Base-by-base conservation (phyloP, 2,888 invertebrate genomes). In the Latheticus oryzae region DNA sequence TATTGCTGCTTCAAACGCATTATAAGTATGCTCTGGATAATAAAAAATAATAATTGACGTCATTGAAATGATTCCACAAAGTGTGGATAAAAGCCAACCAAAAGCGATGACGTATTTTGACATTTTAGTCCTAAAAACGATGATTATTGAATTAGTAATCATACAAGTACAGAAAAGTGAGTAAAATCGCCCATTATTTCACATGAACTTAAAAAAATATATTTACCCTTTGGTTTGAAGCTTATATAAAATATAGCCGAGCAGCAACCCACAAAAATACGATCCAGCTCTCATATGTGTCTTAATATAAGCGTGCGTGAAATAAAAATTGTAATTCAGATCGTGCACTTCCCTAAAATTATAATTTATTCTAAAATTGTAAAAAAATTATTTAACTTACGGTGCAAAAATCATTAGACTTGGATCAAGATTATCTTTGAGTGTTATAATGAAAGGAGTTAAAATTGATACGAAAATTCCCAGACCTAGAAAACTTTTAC, bases 241-340 rank as follows among this genome's bases (percentile, higher is more conserved):
- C 60, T 82, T 78, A 74, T 89, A 85, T 2, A 88, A 78, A 9
- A 88, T 70, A 65, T 85, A 88, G 17, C 88, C 89, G 7, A 84
- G 84, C 7, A 87, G 64, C 37, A 90, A 73, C 2, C 89, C 90
- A 69, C 88, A 81, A 57, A 85, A 84, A 69, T 89, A 89, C 0
- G 86, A 83, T n/a, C 83, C 83, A 64, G 88, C 86, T 69, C 88
- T 83, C 87, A 89, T 88, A 63, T 89, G 89, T 0, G 89, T 89
- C 73, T 87, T 89, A n/a, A 88, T 85, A 64, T 89, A 89, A 0
- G 83, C 84, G 52, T 80, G 82, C 28, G 81, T 81, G 69, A 88
- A 90, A 67, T 87, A 89, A 43, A 76, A 76, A 68, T 89, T 89
- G 1, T 78, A 77, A 1, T 84, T 81, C 19, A 89, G 80, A 66